Evolutionary conservation across 2,797 vertebrate species (phyloP).

Genomic region (Myripristis murdjan): DNA sequence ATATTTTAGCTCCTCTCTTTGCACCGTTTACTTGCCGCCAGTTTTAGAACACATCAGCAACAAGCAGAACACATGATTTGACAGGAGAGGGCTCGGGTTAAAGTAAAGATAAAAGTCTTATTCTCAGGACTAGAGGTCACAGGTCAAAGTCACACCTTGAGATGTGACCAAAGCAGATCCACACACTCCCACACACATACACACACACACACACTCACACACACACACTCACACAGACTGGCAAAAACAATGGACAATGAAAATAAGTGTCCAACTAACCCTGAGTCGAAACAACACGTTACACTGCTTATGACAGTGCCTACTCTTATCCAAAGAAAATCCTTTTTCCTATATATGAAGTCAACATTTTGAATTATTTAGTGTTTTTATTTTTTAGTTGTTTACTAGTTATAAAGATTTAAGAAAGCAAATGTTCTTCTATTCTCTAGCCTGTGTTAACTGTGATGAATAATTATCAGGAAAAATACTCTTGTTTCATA

Average conservation of each 20-base stretch:
- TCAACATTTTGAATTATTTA: too few relatives aligned
- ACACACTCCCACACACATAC: neutral
- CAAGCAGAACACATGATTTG: neutral
- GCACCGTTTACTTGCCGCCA: neutral
- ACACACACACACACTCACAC: neutral
- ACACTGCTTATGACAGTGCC: too few relatives aligned
- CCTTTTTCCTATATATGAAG: too few relatives aligned
- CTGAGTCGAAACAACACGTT: neutral
- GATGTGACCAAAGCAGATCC: conserved; percentile 10
- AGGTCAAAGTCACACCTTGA: conserved; percentile 46
- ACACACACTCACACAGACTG: neutral
- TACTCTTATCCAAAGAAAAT: too few relatives aligned
- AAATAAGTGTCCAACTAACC: neutral
- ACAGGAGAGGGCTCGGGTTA: neutral
- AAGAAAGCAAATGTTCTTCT: too few relatives aligned
- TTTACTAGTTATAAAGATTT: too few relatives aligned
- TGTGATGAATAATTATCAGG: too few relatives aligned
- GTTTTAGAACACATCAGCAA: conserved; percentile 1
- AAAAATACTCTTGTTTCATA: too few relatives aligned
- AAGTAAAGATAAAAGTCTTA: neutral
- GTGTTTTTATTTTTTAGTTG: too few relatives aligned
- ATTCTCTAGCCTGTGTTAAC: too few relatives aligned
- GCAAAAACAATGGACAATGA: neutral
- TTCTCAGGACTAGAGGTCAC: conserved; percentile 21
- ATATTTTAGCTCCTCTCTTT: neutral